Percentiles rank a stretch among this genome's conserved stretches.
Conservation (phyloP, 2,113 vertebrate genomes). For the Protobothrops flavoviridis region DNA sequence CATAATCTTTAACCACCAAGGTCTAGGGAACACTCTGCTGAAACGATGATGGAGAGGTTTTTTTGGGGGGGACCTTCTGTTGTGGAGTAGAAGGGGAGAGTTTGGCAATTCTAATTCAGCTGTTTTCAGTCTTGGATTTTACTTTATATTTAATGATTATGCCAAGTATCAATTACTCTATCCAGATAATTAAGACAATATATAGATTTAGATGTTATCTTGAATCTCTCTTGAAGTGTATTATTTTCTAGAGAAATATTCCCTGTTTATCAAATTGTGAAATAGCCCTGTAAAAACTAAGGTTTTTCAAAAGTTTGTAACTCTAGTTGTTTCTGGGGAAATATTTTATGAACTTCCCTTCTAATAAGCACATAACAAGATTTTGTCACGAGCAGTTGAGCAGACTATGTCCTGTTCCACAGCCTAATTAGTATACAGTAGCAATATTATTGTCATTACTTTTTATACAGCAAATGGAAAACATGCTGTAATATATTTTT, state of each 20-base stretch:
- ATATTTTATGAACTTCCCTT: background rate
- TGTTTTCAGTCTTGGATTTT: background rate
- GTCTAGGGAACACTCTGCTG: background rate
- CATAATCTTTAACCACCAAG: background rate
- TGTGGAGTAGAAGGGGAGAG: background rate
- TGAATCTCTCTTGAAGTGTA: background rate
- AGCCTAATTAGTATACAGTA: background rate
- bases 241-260: background rate
- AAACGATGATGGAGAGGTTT: background rate
- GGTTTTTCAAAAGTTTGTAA: background rate
- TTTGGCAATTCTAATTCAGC: background rate
- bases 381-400: background rate
- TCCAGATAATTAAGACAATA: background rate
- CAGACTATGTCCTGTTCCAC: background rate
- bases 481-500: background rate
- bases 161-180: background rate
- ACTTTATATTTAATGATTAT: background rate
- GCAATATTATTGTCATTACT: accelerated
- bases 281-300: background rate
- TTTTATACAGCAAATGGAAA: conserved; percentile 1
- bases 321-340: accelerated
- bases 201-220: background rate
- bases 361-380: background rate
- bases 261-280: background rate
- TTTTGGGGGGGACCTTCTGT: background rate